A percentile compares a stretch with the other conserved stretches of the same genome.
These are phyloP conservation scores for Gymnopithys bicolor DNA, from an alignment of 2,797 vertebrate genomes.

Conservation along the genomic window DNA sequence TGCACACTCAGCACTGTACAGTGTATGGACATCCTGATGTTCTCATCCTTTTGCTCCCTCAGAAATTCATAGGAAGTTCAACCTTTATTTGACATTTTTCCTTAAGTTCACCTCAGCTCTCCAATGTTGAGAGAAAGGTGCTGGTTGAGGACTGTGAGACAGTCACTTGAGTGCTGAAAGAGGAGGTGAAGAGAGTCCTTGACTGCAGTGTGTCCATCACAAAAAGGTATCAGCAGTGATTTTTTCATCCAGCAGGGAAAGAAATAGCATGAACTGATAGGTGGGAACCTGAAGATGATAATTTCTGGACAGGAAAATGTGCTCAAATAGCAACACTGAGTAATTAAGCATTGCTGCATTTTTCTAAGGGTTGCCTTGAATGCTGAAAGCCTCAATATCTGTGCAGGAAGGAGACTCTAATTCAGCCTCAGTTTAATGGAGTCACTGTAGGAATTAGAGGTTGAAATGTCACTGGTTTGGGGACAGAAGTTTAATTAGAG, in stretches of 20 bases:
- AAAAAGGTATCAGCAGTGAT: background rate
- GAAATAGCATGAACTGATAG: background rate
- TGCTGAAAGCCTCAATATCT: background rate
- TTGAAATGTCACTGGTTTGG: background rate
- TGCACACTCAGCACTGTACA: background rate
- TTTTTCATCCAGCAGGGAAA: background rate
- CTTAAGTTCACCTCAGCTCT: background rate
- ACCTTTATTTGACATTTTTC: background rate
- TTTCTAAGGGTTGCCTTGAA: background rate
- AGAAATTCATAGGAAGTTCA: background rate
- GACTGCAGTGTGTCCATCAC: background rate
- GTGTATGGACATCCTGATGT: background rate
- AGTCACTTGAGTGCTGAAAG: background rate
- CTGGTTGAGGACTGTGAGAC: background rate
- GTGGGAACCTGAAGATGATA: background rate
- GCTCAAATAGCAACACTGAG: background rate
- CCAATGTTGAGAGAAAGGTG: background rate
- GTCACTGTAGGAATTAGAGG: background rate
- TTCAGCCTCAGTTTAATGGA: background rate
- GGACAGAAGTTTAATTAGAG: background rate
- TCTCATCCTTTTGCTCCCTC: background rate
- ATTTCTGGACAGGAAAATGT: background rate
- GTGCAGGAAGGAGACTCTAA: background rate
- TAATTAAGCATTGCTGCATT: background rate
- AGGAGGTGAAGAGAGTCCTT: background rate